Base-by-base conservation (phyloP, 2,888 invertebrate genomes). In the Meteorus cinctellus region DNA sequence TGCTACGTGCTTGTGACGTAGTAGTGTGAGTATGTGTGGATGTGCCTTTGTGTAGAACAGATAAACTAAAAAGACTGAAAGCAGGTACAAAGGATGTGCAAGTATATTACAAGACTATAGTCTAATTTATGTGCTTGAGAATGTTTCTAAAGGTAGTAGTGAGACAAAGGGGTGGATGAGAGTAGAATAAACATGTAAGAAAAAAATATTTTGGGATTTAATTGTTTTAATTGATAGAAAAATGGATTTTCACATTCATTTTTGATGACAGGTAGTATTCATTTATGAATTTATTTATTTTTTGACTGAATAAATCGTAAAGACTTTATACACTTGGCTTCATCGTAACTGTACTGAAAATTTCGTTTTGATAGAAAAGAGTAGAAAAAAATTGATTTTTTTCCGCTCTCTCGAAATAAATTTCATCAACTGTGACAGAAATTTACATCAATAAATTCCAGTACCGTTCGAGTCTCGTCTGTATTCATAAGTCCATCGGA, bases 401-500 rank as follows among this genome's bases (percentile, higher is more conserved):
- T 66, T 45, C 27, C 19, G 2, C 29, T 60, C 48, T 4, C n/a
- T 4, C 55, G 1, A 55, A 55, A 19, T 55, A 48, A 68, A 48
- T 68, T 48, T 48, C 14, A 68, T 68, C 29, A 16, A 29, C 67
- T 24, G 34, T 67, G 67, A 68, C 67, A 51, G 29, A 68, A 29
- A 68, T 68, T 68, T 51, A 68, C 67, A 29, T 27, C 51, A 48
- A 48, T 45, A 41, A 48, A 67, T 67, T 67, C 29, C 27, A 41
- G 24, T 51, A 24, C 48, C 24, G 41, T 51, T 19, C 1, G 24
- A 55, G 55, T 45, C 67, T 48, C 48, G n/a, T 68, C 45, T 67
- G 48, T 48, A 48, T 67, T 45, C 48, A 68, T 48, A 68, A 68
- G 67, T 68, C 48, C 48, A 68, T 45, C 16, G 67, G 51, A 68